Base-by-base conservation (phyloP, 2,113 vertebrate genomes). In the Sorex fumeus region DNA sequence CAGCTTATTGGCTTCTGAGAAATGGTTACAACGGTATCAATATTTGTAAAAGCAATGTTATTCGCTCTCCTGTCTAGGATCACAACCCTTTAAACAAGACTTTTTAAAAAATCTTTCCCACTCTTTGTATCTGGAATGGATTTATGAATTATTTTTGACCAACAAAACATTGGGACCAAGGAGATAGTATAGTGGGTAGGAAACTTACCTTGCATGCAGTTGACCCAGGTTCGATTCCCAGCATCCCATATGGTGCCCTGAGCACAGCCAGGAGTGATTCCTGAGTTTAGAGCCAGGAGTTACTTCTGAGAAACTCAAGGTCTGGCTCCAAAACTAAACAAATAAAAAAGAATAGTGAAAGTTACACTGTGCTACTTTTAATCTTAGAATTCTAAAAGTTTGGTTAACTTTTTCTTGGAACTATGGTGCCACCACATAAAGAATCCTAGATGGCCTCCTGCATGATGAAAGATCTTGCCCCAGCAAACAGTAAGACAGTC, bases 91-190 rank as follows among this genome's bases (percentile, higher is more conserved):
- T 89, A 43, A 30, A 8, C 70, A 40, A 30, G 13, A 66, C 19
- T 64, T 87, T 2, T 81, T 13, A n/a, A n/a, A n/a, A n/a, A n/a
- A n/a, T n/a, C 53, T 74, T 18, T 34, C 27, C 27, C 36, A 18
- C 11, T 32, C 40, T 47, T 62, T 76, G 5, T 50, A 62, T 64
- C 27, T 90, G 86, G 8, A 34, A 28, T 62, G 7, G 83, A 16
- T 30, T 85, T 92, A n/a, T 50, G 18, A 67, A 34, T 88, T 87
- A 40, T 83, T 69, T 84, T 80, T 81, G 84, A 80, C 9, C 67
- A 85, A 80, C 1, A 25, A 79, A 84, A 84, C 84, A 40, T 40
- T 40, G 53, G 53, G 13, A 15, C 18, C 18, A 53, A 19, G 13
- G 13, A 16, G 9, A 53, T 53, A 53, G 18, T 53, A 53, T 15